phyloP scores from a whole-genome alignment of 2,113 vertebrate genomes.

The Baryphthengus martii region DNA sequence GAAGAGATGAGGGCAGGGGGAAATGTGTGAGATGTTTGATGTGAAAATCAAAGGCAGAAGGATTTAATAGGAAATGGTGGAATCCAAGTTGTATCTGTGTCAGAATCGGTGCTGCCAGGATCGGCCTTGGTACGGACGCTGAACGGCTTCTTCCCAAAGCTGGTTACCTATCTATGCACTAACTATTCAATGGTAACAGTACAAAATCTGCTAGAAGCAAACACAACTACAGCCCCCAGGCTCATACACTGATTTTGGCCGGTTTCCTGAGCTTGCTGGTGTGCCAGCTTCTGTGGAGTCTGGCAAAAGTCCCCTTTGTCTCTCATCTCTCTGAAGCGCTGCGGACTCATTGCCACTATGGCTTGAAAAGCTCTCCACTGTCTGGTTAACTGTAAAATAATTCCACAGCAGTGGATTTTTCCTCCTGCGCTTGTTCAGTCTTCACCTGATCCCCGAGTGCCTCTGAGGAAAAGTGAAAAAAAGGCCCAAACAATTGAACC shows the following conservation, averaged over 20 bases:
- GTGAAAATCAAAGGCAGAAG: not conserved
- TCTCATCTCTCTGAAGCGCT: not conserved
- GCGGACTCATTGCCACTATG: not conserved
- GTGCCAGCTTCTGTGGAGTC: not conserved
- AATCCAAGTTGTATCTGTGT: not conserved
- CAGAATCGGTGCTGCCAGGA: no score
- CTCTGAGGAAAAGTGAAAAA: not conserved
- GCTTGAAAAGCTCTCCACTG: not conserved
- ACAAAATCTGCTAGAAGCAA: not conserved
- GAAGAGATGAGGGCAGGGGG: not conserved
- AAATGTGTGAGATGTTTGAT: no score
- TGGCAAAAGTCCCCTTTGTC: not conserved
- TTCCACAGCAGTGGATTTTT: not conserved
- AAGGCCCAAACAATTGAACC: not conserved
- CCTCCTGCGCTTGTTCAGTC: not conserved
- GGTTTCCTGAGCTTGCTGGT: not conserved
- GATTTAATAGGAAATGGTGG: not conserved
- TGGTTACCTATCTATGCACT: accelerated
- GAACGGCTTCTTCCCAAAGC: accelerated
- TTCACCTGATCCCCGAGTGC: not conserved
- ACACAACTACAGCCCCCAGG: no score
- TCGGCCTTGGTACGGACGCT: not conserved
- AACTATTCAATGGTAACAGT: not conserved
- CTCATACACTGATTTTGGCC: not conserved
- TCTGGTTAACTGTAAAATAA: not conserved